These are phyloP conservation scores for Catagonus wagneri DNA, from an alignment of 2,113 vertebrate genomes.

Conservation along the genomic window DNA sequence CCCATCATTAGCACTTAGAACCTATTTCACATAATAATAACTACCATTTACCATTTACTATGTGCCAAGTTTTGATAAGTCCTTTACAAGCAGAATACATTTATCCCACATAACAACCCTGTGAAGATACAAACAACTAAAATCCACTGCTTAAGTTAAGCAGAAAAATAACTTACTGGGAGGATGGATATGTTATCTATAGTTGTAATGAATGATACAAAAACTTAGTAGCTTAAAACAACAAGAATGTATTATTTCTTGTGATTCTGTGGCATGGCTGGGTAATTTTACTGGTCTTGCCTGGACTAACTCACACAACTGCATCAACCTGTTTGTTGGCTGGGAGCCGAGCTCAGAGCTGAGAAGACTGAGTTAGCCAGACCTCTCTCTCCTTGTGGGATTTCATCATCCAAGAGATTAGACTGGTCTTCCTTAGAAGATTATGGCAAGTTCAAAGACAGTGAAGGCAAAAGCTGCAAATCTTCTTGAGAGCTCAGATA, in stretches of 20 bases:
- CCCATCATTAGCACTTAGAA: not conserved
- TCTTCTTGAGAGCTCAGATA: not conserved
- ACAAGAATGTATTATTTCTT: not conserved
- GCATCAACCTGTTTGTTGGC: accelerated
- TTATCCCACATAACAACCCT: not conserved
- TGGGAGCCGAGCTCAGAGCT: not conserved
- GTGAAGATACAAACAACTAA: not conserved
- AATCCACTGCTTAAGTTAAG: not conserved
- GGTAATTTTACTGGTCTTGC: not conserved
- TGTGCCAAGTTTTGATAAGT: not conserved
- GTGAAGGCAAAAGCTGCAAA: not conserved
- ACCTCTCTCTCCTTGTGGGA: not conserved
- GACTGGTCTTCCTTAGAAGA: not conserved
- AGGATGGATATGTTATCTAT: not conserved
- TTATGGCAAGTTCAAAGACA: not conserved
- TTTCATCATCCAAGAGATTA: not conserved
- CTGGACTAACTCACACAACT: not conserved
- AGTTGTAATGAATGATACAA: not conserved
- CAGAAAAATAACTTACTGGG: not conserved
- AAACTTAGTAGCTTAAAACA: not conserved
- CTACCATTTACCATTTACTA: not conserved
- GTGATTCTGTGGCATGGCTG: not conserved
- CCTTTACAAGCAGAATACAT: not conserved
- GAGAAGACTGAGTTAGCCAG: not conserved
- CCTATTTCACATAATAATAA: not conserved